These are phyloP conservation scores for Allobates femoralis DNA, from an alignment of 2,797 vertebrate genomes.

Conservation along the genomic window DNA sequence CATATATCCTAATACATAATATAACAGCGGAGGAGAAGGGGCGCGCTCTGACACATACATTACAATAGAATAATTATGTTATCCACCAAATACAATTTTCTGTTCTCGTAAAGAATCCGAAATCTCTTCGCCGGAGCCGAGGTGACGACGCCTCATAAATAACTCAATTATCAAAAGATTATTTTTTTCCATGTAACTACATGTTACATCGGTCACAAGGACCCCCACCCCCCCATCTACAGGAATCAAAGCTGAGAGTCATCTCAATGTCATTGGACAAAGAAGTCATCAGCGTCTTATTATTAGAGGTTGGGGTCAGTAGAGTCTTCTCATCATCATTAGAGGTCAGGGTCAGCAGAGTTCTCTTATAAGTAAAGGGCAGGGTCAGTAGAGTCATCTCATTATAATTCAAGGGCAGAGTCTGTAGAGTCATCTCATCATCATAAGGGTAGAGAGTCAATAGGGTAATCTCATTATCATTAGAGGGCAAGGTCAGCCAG, in stretches of 20 bases:
- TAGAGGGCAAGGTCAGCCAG: neutral
- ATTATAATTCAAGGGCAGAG: neutral
- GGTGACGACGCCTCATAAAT: neutral
- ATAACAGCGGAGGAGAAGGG: slow-evolving; percentile 22
- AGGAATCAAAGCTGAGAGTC: too few species aligned
- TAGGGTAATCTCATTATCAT: neutral
- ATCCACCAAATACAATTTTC: slow-evolving; percentile 38
- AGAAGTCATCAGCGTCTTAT: neutral
- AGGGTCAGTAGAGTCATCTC: neutral
- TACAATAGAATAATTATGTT: slow-evolving; percentile 50
- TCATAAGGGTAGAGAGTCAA: neutral
- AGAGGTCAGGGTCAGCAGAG: neutral
- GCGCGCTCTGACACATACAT: slow-evolving; percentile 25
- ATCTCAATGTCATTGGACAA: neutral
- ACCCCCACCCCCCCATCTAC: too few species aligned
- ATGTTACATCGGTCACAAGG: neutral
- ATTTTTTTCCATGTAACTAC: too few species aligned
- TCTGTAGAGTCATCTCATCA: neutral
- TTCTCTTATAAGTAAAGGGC: neutral
- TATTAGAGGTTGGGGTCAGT: neutral
- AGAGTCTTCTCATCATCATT: neutral
- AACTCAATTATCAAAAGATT: neutral
- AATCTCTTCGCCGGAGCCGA: neutral
- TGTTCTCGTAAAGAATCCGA: slow-evolving; percentile 23
- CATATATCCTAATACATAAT: slow-evolving; percentile 35